Conservation (phyloP, 2,888 invertebrate genomes). For the Drosophila anceps region DNA sequence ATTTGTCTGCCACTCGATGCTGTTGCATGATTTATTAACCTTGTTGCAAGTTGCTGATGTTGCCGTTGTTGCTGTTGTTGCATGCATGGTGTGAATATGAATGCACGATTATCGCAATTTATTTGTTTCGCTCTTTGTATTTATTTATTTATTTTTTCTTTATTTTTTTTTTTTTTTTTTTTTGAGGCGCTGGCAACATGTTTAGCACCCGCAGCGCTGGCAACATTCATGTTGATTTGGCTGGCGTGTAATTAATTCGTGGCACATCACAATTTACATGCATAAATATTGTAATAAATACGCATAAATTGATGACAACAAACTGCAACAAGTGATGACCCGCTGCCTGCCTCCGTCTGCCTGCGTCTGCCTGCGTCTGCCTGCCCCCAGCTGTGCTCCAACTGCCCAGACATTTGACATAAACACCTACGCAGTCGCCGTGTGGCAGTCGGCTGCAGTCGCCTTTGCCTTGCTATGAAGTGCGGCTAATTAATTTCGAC, state of each 20-base stretch:
- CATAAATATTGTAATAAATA: constrained; percentile 65
- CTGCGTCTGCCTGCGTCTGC: not conserved
- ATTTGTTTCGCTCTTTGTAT: no score
- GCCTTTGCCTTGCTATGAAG: constrained; percentile 43
- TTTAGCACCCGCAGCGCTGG: constrained; percentile 63
- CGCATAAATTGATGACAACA: constrained; percentile 68
- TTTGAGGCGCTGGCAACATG: constrained; percentile 33
- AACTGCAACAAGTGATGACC: constrained; percentile 52
- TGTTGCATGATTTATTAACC: constrained; percentile 75
- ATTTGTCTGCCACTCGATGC: constrained; percentile 74
- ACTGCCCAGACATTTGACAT: constrained; percentile 49
- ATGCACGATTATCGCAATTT: constrained; percentile 72
- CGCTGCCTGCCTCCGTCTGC: no score
- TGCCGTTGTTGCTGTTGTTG: constrained; percentile 35
- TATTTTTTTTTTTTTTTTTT: not conserved
- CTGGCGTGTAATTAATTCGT: constrained; percentile 70
- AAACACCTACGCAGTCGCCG: constrained; percentile 63
- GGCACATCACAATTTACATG: constrained; percentile 65
- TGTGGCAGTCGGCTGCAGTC: not conserved
- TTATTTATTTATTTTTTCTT: no score
- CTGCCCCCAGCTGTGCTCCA: constrained; percentile 26
- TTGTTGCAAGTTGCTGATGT: constrained; percentile 60
- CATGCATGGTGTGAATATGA: constrained; percentile 74
- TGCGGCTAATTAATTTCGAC: constrained; percentile 72
- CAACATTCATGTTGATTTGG: constrained; percentile 72